Evolutionary conservation across 1,140 invertebrate species (phyloP).

Genomic region (Neocloeon triangulifer): DNA sequence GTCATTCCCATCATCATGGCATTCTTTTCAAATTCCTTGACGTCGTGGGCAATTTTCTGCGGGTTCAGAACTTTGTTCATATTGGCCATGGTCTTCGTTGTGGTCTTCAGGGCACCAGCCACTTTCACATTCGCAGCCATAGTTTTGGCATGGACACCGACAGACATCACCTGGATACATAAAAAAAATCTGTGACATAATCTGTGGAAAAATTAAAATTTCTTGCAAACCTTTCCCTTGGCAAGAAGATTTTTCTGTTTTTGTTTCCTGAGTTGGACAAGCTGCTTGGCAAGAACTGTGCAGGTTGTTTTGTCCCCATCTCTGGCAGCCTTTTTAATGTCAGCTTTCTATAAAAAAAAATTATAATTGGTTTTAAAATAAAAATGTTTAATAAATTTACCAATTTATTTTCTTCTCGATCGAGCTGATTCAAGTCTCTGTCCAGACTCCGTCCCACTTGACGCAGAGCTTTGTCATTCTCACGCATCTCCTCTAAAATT

Average conservation of each 20-base stretch:
- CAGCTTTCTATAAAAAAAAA: slow-evolving; percentile 51
- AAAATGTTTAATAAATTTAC: slow-evolving; percentile 19
- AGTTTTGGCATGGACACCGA: slow-evolving; percentile 62
- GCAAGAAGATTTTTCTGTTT: slow-evolving; percentile 61
- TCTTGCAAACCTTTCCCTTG: slow-evolving; percentile 36
- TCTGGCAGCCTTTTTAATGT: slow-evolving; percentile 74
- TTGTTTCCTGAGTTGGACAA: slow-evolving; percentile 68
- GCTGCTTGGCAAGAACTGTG: slow-evolving; percentile 65
- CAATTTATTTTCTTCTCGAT: slow-evolving; percentile 75
- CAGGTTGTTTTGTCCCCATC: slow-evolving; percentile 67
- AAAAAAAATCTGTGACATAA: not conserved
- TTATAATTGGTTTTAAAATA: slow-evolving; percentile 2
- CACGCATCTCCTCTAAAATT: slow-evolving; percentile 52
- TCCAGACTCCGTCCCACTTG: slow-evolving; percentile 67
- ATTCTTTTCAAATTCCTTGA: slow-evolving; percentile 61
- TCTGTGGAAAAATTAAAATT: slow-evolving; percentile 1
- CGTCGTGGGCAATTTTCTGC: slow-evolving; percentile 52
- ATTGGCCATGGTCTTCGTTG: slow-evolving; percentile 63
- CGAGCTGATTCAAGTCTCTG: slow-evolving; percentile 50
- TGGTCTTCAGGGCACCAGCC: slow-evolving; percentile 63
- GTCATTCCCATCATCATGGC: slow-evolving; percentile 81
- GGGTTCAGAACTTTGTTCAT: slow-evolving; percentile 80
- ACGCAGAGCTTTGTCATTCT: slow-evolving; percentile 54
- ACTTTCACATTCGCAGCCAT: slow-evolving; percentile 75
- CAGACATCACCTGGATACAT: slow-evolving; percentile 42